These are phyloP conservation scores for Discoglossus pictus DNA, from an alignment of 2,797 vertebrate species.

Conservation along the genomic window DNA sequence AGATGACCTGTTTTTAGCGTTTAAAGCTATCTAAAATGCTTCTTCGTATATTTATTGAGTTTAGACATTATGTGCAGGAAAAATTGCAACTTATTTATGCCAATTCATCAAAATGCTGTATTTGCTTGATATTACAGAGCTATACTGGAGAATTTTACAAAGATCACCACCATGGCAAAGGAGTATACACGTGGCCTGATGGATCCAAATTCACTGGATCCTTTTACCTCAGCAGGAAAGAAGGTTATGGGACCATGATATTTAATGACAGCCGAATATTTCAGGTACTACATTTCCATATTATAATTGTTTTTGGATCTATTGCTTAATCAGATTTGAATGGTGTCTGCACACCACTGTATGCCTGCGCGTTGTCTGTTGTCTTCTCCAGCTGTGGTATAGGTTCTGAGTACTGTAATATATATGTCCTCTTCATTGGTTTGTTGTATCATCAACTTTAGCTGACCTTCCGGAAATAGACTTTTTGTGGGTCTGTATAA, in stretches of 20 bases:
- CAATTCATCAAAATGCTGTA: not conserved
- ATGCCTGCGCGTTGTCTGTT: no score
- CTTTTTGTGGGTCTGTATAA: no score
- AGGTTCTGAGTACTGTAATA: no score
- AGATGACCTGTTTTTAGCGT: no score
- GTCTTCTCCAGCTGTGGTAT: no score
- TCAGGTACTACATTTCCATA: conserved; percentile 66
- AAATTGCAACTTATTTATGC: no score
- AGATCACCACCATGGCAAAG: conserved; percentile 79
- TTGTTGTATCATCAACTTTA: no score
- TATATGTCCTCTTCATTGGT: no score
- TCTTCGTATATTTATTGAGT: not conserved
- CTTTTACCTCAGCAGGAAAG: conserved; percentile 82
- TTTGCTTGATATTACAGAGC: conserved; percentile 62
- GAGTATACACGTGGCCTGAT: conserved; percentile 77
- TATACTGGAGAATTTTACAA: conserved; percentile 82
- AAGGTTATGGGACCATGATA: conserved; percentile 78
- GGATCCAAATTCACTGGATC: conserved; percentile 78
- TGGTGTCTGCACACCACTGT: no score
- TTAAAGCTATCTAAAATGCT: not conserved
- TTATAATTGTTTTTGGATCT: not conserved
- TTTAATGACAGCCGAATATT: conserved; percentile 72
- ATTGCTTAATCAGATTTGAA: not conserved
- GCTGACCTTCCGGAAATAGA: no score
- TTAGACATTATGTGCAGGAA: no score